Conservation (phyloP, 2,113 vertebrate species). For the Variabilichromis moorii region DNA sequence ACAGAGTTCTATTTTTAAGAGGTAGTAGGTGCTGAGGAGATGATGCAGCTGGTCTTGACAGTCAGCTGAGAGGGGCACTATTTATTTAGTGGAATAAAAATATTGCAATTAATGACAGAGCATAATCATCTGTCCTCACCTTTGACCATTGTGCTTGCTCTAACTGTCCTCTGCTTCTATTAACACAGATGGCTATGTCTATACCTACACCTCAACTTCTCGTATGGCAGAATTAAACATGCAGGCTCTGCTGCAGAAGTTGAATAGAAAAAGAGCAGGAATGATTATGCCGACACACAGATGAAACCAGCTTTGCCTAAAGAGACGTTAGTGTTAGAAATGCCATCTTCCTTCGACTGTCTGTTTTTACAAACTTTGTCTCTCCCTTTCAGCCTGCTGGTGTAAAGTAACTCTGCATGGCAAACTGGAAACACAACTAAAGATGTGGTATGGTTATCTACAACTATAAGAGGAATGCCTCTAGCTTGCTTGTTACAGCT, state of each 20-base stretch:
- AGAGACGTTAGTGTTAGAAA: neutral
- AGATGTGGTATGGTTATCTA: neutral
- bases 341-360: neutral
- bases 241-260: constrained; percentile 1
- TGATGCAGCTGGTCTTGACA: neutral
- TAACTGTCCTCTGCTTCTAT: constrained; percentile 32
- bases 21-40: neutral
- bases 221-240: neutral
- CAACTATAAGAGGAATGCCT: constrained; percentile 1
- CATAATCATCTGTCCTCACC: neutral
- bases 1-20: neutral
- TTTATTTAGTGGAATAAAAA: neutral
- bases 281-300: neutral
- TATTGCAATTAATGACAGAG: neutral
- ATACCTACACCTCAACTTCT: neutral
- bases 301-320: constrained; percentile 27
- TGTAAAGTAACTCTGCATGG: constrained; percentile 57
- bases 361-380: neutral
- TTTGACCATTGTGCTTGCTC: constrained; percentile 8
- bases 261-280: neutral
- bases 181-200: constrained; percentile 26
- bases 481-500: constrained; percentile 43
- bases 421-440: constrained; percentile 29
- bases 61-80: neutral
- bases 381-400: neutral